A percentile compares a stretch with the other conserved stretches of the same genome.
Conservation (phyloP, 2,797 vertebrate species). For the Coendou prehensilis region DNA sequence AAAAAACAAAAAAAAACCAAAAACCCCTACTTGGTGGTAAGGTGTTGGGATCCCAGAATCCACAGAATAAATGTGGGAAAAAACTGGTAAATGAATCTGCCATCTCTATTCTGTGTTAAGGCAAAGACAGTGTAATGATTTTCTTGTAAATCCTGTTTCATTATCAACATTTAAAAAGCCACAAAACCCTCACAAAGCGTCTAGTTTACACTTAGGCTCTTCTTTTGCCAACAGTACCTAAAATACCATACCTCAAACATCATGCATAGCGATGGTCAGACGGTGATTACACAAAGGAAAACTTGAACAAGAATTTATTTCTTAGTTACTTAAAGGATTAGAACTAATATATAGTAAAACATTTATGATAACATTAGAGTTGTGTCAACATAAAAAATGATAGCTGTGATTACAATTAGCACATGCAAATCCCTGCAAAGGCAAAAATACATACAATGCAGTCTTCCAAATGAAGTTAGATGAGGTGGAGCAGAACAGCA, state of each 20-base stretch:
- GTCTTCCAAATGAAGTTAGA: background rate
- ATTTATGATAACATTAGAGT: conserved; percentile 53
- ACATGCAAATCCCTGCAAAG: conserved; percentile 58
- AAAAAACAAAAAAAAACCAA: background rate
- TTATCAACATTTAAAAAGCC: background rate
- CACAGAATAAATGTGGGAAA: background rate
- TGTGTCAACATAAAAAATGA: conserved; percentile 51
- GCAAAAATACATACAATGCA: background rate
- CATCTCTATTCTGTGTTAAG: background rate
- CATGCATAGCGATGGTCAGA: background rate
- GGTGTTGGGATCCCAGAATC: background rate
- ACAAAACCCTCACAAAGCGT: background rate
- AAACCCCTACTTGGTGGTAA: background rate
- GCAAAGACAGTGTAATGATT: background rate
- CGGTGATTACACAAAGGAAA: background rate
- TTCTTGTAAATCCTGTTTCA: conserved; percentile 26
- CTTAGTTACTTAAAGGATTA: conserved; percentile 68
- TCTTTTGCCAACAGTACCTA: background rate
- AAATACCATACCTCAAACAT: background rate
- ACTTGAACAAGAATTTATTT: conserved; percentile 69
- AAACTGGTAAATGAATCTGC: background rate
- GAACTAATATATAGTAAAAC: conserved; percentile 53
- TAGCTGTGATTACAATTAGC: conserved; percentile 45
- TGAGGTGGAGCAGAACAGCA: background rate
- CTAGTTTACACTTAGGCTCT: background rate